These are phyloP conservation scores for Stomatorhinus ivindoensis DNA, from an alignment of 2,113 vertebrate genomes.

Conservation along the genomic window DNA sequence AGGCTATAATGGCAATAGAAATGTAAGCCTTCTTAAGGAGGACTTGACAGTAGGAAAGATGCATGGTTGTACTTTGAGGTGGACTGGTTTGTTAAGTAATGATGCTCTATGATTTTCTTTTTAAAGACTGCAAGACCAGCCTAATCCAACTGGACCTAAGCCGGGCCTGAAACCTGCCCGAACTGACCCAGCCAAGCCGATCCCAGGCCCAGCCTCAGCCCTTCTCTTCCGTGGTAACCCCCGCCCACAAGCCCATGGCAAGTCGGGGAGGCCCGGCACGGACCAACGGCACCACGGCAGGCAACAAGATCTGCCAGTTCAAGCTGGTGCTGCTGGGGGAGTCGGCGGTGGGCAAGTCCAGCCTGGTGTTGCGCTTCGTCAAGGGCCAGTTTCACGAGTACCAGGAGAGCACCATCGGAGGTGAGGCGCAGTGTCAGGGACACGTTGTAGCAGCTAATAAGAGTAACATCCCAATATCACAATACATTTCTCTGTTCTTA, in stretches of 20 bases:
- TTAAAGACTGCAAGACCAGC: background rate
- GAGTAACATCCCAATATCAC: background rate
- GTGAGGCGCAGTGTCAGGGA: conserved; percentile 45
- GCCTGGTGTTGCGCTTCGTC: conserved; percentile 75
- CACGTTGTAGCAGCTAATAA: background rate
- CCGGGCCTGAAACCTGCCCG: background rate
- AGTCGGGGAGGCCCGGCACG: conserved; percentile 75
- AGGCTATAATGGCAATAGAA: background rate
- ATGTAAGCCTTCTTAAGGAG: background rate
- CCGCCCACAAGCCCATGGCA: conserved; percentile 64
- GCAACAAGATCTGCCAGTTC: conserved; percentile 79
- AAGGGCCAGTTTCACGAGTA: conserved; percentile 82
- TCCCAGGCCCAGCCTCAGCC: background rate
- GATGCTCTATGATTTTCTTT: background rate
- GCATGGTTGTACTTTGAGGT: background rate
- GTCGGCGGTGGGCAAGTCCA: conserved; percentile 71
- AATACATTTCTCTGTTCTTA: background rate
- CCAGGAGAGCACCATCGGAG: conserved; percentile 85
- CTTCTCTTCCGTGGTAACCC: conserved; percentile 24
- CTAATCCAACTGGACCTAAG: background rate
- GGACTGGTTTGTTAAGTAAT: background rate
- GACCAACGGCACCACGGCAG: conserved; percentile 63
- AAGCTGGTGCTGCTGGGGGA: conserved; percentile 75
- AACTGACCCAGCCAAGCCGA: background rate
- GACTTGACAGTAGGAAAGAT: background rate